Percentiles rank a stretch among this genome's conserved stretches.
Conservation (phyloP, 92 coral and sea anemone genomes). For the Zoanthus gigantus region DNA sequence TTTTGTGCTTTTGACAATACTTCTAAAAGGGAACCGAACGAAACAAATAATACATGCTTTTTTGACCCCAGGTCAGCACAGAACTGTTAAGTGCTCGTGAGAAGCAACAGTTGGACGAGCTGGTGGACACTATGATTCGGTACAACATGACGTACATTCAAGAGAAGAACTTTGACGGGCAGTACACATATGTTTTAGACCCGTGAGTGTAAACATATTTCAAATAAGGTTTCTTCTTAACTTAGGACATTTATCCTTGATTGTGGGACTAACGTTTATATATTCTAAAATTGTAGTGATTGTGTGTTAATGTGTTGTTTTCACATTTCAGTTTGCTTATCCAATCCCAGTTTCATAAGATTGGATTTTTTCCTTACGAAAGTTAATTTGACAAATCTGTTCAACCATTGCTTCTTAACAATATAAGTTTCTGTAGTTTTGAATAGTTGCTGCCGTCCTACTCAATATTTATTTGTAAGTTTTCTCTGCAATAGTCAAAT, state of each 20-base stretch:
- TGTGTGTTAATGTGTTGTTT: too few species aligned
- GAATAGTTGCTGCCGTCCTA: neutral
- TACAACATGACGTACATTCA: conserved; percentile 97
- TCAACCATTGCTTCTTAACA: too few species aligned
- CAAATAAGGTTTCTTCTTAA: neutral
- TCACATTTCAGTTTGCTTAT: too few species aligned
- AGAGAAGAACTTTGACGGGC: conserved; percentile 93
- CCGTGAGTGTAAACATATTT: conserved; percentile 75
- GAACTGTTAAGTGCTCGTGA: conserved; percentile 94
- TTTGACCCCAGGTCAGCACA: conserved; percentile 72
- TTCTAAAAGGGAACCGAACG: neutral
- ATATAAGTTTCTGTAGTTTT: neutral
- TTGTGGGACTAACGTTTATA: too few species aligned
- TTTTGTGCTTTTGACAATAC: neutral
- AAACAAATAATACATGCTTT: neutral
- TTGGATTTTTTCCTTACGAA: too few species aligned
- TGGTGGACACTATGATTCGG: conserved; percentile 93
- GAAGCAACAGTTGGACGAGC: conserved; percentile 85
- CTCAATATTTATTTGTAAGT: too few species aligned
- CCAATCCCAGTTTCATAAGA: too few species aligned
- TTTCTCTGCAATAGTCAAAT: too few species aligned
- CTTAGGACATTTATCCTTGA: too few species aligned
- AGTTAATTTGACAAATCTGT: too few species aligned
- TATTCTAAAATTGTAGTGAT: too few species aligned
- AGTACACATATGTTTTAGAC: conserved; percentile 86